Evolutionary conservation across 2,888 invertebrate genomes (phyloP), one percentile per base, ranked within the genome.

Genomic region (Bombyx huttoni): DNA sequence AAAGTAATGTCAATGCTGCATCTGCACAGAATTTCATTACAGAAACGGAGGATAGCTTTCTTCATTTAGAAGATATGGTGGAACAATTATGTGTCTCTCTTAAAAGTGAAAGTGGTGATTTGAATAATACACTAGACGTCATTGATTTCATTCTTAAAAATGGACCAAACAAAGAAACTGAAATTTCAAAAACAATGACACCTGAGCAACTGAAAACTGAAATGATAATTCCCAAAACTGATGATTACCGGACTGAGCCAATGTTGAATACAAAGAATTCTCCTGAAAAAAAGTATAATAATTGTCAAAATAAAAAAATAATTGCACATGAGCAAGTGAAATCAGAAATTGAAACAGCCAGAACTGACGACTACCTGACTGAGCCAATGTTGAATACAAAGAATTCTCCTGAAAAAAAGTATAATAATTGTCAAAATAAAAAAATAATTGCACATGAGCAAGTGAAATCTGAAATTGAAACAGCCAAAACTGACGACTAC

Each of bases 111-210:
- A 66, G 65, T 56, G 59, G 58, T 49, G 61, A 70, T 51, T 61
- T 78, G 47, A 73, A 82, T 54, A 79, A 76, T 53, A 82, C 80
- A 50, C 59, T 76, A 47, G 76, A 81, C 59, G 68, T 73, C 34
- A 67, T 81, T 49, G 73, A 82, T 51, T 75, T 70, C 51, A 76
- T 81, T 58, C 61, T 80, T 51, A 76, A 73, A 53, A 71, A 75
- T 62, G 73, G 71, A 49, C 66, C 65, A 49, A 55, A 52, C 10
- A 56, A 53, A 56, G 53, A 56, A 49, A 35, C 46, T 40, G 58
- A 52, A 53, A 46, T 46, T 40, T 50, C 55, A 47, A 40, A 46
- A 47, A 47, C 53, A 46, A 34, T 45, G 34, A 49, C 55, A 52
- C 34, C 52, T 34, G 34, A 47, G 34, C n/a, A 50, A 48, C 10